Conservation (phyloP, 2,888 invertebrate genomes). For the Deilephila elpenor region DNA sequence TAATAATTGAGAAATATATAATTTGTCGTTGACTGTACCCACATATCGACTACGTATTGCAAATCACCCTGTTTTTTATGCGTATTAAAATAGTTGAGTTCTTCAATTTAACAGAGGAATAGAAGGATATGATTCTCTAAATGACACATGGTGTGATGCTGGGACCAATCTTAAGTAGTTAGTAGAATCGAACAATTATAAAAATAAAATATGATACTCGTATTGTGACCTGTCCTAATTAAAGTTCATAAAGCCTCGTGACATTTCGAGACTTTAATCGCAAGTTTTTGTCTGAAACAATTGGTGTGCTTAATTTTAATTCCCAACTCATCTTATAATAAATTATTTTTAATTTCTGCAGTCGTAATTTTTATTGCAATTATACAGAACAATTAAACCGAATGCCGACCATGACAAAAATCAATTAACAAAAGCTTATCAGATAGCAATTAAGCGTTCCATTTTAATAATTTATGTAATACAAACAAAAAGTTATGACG, state of each 20-base stretch:
- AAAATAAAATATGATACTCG: not conserved
- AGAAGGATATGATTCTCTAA: not conserved
- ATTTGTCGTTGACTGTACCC: slow-evolving; percentile 16
- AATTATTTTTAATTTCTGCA: slow-evolving; percentile 8
- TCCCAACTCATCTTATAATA: not conserved
- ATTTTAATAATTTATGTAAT: slow-evolving; percentile 55
- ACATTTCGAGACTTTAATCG: slow-evolving; percentile 5
- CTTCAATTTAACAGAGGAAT: slow-evolving; percentile 28
- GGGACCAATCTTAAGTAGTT: not conserved
- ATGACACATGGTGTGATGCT: slow-evolving; percentile 5
- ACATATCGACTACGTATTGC: slow-evolving; percentile 10
- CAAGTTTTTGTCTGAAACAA: slow-evolving; percentile 1
- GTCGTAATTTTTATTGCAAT: slow-evolving; percentile 19
- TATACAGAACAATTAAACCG: slow-evolving; percentile 20
- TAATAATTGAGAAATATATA: too few species aligned
- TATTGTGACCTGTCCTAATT: not conserved
- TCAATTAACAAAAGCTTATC: slow-evolving; percentile 49
- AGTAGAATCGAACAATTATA: not conserved
- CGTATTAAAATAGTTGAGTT: slow-evolving; percentile 10
- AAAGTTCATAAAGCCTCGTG: not conserved
- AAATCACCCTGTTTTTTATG: slow-evolving; percentile 23
- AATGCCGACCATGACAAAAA: slow-evolving; percentile 36
- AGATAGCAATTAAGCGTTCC: slow-evolving; percentile 42
- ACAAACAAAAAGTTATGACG: slow-evolving; percentile 78
- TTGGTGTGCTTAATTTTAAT: not conserved